Base-by-base conservation (phyloP, 2,888 invertebrate genomes). In the Liopterus haemorrhoidalis region DNA sequence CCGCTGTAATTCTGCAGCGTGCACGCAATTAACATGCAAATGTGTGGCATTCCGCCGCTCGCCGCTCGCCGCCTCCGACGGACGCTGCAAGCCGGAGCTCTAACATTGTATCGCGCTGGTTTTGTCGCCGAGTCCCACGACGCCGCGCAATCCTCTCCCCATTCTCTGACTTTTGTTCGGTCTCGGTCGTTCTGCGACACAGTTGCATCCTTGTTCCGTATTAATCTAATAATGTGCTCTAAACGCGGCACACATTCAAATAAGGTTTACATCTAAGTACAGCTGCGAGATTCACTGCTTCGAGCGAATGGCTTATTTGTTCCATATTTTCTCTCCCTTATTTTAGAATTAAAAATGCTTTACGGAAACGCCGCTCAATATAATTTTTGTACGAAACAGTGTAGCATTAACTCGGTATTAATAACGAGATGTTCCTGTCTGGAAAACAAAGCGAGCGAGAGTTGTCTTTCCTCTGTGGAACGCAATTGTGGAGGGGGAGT, bases 21-120 rank as follows among this genome's bases (percentile, higher is more conserved):
- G 46, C 49, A 51, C 48, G 56, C 57, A 59, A 61, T 61, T 59
- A 61, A 60, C 58, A 58, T 59, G 59, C 59, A 60, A 61, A 60
- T 61, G 54, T 49, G 51, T 46, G 48, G 25, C 43, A 40, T 38
- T 19, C 33, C 33, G 48, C 42, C 41, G 41, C 47, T 39, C 44
- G 24, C 20, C 41, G 15, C 35, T 16, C 20, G 12, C 20, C 19
- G n/a, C 16, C 14, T 15, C 5, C 31, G 27, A 15, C 39, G 31
- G 30, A 31, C 35, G 3, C 33, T n/a, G 16, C 33, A 18, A 9
- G 33, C 19, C 16, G 19, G 18, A 9, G 28, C 12, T 15, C 28
- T 28, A n/a, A n/a, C n/a, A n/a, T n/a, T n/a, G n/a, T n/a, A n/a
- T n/a, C n/a, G 22, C 41, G 21, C 35, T 42, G 37, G 37, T 21